Percentiles rank a stretch among this genome's conserved stretches.
phyloP scores from a whole-genome alignment of 2,797 vertebrate species.

The Triplophysa yarkandensis region DNA sequence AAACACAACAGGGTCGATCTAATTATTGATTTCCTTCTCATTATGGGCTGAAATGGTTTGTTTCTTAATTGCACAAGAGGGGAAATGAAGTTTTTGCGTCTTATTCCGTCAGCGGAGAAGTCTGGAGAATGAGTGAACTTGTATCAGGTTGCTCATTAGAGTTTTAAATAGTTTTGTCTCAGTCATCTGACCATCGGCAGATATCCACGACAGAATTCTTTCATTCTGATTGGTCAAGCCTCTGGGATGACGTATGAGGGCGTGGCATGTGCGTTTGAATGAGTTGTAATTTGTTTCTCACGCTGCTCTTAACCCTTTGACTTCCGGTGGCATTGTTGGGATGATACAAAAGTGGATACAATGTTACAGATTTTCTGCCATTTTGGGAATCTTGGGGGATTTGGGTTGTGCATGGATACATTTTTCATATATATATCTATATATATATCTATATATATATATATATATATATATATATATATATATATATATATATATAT shows the following conservation, averaged over 20 bases:
- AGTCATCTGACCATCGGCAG: conserved; percentile 86
- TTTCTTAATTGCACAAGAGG: conserved; percentile 23
- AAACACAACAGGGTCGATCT: conserved; percentile 62
- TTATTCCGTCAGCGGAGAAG: conserved; percentile 39
- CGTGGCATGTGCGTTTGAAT: conserved; percentile 72
- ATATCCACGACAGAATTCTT: conserved; percentile 60
- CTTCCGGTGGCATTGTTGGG: too few relatives aligned
- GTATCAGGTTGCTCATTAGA: conserved; percentile 67
- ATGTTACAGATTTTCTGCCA: too few relatives aligned
- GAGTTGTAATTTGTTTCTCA: conserved; percentile 65
- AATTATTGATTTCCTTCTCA: conserved; percentile 64
- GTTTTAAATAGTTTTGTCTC: conserved; percentile 79
- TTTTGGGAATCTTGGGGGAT: too few relatives aligned
- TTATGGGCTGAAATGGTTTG: conserved; percentile 33
- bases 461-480: too few relatives aligned
- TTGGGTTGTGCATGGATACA: too few relatives aligned
- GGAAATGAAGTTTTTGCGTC: conserved; percentile 38
- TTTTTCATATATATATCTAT: too few relatives aligned
- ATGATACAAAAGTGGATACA: too few relatives aligned
- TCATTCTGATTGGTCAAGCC: conserved; percentile 79
- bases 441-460: too few relatives aligned
- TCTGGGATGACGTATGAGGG: conserved; percentile 73
- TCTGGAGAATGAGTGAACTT: conserved; percentile 59
- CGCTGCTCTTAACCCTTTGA: conserved; percentile 34
- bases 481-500: too few relatives aligned